Percentiles rank a stretch among this genome's conserved stretches.
These are phyloP conservation scores for Thryonomys swinderianus DNA, from an alignment of 2,113 vertebrate species.

Conservation along the genomic window DNA sequence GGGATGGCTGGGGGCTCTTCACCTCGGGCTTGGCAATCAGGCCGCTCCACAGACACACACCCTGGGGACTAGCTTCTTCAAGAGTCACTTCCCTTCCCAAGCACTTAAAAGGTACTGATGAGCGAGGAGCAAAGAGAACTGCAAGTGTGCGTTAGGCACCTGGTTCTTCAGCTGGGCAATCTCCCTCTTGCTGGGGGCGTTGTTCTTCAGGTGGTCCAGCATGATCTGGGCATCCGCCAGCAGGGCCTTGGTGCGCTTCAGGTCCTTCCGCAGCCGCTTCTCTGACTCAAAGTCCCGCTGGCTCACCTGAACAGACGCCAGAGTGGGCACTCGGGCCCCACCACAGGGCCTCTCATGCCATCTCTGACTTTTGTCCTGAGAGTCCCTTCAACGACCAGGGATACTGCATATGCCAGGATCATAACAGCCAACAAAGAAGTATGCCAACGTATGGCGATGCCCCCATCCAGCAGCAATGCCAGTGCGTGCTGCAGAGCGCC, in stretches of 20 bases:
- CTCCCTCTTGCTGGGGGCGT: slow-evolving; percentile 97
- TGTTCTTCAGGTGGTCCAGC: slow-evolving; percentile 99
- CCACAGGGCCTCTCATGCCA: neutral
- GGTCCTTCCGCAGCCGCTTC: slow-evolving; percentile 95
- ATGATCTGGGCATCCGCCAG: slow-evolving; percentile 97
- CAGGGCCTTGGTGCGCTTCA: slow-evolving; percentile 97
- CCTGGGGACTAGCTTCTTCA: neutral
- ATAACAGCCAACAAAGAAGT: neutral
- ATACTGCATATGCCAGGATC: neutral
- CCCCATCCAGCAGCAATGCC: neutral
- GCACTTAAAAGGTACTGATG: neutral
- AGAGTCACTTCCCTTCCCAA: slow-evolving; percentile 16
- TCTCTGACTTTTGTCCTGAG: neutral
- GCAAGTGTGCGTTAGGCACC: slow-evolving; percentile 83
- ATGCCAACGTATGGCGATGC: neutral
- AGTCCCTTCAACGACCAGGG: neutral
- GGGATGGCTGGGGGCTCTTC: neutral
- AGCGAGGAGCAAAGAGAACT: neutral
- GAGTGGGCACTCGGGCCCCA: neutral
- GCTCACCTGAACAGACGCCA: slow-evolving; percentile 87
- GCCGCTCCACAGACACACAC: neutral
- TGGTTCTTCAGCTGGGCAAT: slow-evolving; percentile 98
- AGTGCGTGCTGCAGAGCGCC: accelerated
- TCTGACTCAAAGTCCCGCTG: slow-evolving; percentile 94
- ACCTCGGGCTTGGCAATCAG: neutral